Conservation (phyloP, 2,888 invertebrate species). For the Platypus cylindrus region DNA sequence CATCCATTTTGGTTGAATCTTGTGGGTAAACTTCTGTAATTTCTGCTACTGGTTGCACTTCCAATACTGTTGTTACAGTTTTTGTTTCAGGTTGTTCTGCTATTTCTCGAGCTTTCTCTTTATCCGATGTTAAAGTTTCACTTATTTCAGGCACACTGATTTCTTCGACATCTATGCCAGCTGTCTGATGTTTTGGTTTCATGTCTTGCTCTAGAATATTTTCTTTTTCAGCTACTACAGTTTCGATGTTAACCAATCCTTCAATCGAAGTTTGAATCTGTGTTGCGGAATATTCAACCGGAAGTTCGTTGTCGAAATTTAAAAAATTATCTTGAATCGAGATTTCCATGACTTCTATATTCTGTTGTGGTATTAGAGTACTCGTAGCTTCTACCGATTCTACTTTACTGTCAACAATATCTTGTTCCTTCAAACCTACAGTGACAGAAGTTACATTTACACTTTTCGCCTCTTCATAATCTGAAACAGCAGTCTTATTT, state of each 20-base stretch:
- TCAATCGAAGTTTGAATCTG: conserved; percentile 41
- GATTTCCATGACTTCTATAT: conserved; percentile 43
- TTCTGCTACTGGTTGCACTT: conserved; percentile 35
- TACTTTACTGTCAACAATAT: conserved; percentile 30
- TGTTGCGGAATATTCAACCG: conserved; percentile 37
- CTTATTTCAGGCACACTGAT: conserved; percentile 36
- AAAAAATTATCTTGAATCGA: conserved; percentile 42
- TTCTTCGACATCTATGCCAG: conserved; percentile 34
- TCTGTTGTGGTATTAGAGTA: conserved; percentile 36
- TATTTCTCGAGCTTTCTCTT: conserved; percentile 32
- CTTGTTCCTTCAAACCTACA: conserved; percentile 43
- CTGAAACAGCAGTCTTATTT: conserved; percentile 36
- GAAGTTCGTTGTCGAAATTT: conserved; percentile 32
- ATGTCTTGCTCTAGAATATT: conserved; percentile 36
- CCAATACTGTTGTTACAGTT: conserved; percentile 31
- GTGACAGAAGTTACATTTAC: conserved; percentile 43
- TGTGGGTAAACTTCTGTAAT: conserved; percentile 30
- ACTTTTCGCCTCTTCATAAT: conserved; percentile 43
- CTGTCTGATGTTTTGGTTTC: conserved; percentile 34
- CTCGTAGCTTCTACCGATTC: conserved; percentile 18
- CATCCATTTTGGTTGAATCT: conserved; percentile 26
- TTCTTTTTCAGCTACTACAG: conserved; percentile 47
- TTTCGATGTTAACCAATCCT: conserved; percentile 42
- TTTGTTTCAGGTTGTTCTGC: conserved; percentile 26
- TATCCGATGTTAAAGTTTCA: conserved; percentile 38